Evolutionary conservation across 2,797 vertebrate species (phyloP).

Genomic region (Spatula versicolor): DNA sequence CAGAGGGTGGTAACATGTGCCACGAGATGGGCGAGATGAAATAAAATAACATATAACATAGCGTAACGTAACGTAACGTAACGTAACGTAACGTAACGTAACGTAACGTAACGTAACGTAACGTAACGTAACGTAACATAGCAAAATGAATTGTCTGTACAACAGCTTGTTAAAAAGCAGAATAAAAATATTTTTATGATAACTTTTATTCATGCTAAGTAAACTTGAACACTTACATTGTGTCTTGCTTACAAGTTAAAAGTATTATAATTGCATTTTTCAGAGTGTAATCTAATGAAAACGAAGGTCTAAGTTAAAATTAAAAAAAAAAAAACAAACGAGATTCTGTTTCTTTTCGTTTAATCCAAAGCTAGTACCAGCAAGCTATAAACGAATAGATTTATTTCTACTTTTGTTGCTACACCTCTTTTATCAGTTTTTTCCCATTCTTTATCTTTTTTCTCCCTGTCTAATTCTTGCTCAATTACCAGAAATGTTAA

Average conservation of each 20-base stretch:
- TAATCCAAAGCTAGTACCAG: not conserved
- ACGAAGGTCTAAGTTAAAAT: not conserved
- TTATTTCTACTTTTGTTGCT: not conserved
- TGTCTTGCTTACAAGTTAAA: not conserved
- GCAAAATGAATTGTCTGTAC: not conserved
- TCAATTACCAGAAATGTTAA: conserved; percentile 1
- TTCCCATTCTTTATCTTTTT: not conserved
- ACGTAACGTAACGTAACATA: not conserved
- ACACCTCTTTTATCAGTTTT: not conserved
- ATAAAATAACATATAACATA: not conserved
- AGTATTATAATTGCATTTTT: not conserved
- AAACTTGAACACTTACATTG: not conserved
- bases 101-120: not conserved
- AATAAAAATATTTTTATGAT: not conserved
- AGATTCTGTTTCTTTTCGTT: not conserved
- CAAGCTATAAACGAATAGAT: not conserved
- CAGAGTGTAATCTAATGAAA: not conserved
- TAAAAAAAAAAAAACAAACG: not conserved
- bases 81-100: not conserved
- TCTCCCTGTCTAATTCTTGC: not conserved
- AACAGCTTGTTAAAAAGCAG: not conserved
- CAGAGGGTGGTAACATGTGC: not conserved
- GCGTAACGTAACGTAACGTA: not conserved
- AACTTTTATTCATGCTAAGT: not conserved
- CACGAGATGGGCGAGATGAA: not conserved